These are phyloP conservation scores for Parnassius mnemosyne DNA, from an alignment of 2,888 invertebrate species.

Conservation along the genomic window DNA sequence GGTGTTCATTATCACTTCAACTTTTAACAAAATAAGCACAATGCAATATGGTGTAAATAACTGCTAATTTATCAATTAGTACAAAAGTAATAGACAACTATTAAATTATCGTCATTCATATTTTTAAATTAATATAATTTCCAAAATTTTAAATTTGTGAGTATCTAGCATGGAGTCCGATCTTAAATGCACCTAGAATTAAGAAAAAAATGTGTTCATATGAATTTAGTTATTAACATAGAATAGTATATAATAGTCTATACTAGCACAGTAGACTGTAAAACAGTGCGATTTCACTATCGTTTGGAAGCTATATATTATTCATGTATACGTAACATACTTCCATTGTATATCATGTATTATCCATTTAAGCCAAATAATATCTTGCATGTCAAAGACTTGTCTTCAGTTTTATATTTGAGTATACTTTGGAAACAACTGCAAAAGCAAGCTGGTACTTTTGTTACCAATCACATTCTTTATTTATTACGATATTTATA, in stretches of 20 bases:
- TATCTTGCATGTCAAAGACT: background rate
- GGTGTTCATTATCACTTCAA: conserved; percentile 16
- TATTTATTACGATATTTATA: background rate
- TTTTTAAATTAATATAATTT: conserved; percentile 23
- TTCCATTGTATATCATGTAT: conserved; percentile 6
- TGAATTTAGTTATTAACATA: conserved; percentile 73
- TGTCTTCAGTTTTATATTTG: background rate
- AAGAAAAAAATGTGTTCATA: conserved; percentile 80
- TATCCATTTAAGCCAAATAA: conserved; percentile 9
- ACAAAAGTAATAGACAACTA: conserved; percentile 19
- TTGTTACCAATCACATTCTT: conserved; percentile 14
- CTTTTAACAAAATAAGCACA: conserved; percentile 15
- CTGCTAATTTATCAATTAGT: conserved; percentile 22
- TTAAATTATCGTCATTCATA: conserved; percentile 12
- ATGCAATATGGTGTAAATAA: conserved; percentile 18
- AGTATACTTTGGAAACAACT: conserved; percentile 9
- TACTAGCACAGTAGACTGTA: conserved; percentile 69
- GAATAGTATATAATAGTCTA: conserved; percentile 49
- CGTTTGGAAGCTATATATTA: conserved; percentile 18
- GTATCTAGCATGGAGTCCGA: conserved; percentile 59
- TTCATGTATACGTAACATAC: conserved; percentile 15
- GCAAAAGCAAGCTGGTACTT: conserved; percentile 7
- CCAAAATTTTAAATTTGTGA: conserved; percentile 38
- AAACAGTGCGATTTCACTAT: conserved; percentile 65
- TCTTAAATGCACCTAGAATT: conserved; percentile 65